Evolutionary conservation across 2,113 vertebrate species (phyloP), one percentile per base, ranked within the genome.

Genomic region (Artemisiospiza belli): DNA sequence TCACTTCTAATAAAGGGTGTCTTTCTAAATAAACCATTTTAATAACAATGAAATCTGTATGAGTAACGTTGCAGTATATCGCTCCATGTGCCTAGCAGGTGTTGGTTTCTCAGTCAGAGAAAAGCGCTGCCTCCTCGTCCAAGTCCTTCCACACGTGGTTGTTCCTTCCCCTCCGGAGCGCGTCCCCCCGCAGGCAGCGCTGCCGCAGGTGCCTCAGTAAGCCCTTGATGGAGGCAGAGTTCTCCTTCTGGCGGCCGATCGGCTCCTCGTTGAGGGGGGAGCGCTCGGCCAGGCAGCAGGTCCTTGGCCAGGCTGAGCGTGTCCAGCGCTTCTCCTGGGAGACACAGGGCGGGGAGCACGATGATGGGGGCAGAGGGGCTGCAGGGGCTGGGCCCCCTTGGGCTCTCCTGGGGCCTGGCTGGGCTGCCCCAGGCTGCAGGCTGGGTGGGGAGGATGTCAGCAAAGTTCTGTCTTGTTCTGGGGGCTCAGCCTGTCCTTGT

Each of bases 191-290:
- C 58, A 41, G 86, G 86, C 43, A 79, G 76, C 51, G 67, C 0
- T 11, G 59, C 7, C 25, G 76, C 85, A 80, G 76, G 35, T 51
- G 51, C 58, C 86, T 31, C 86, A 80, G 51, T 67, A 43, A 27
- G 76, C 43, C 49, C 67, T 0, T 3, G 58, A 43, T 6, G 66
- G 66, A 57, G 49, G 35, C 58, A 5, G 75, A 17, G 35, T 10
- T 55, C 17, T 57, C n/a, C 75, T 55, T 6, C 19, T 35, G 66
- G 41, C 1, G 15, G 24, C 55, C 37, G 10, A n/a, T 16, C 8
- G 0, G 12, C 57, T 72, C 41, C 9, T 10, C 43, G 2, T 0
- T 3, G 66, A 41, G 41, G 0, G 20, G 16, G 20, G 15, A 54
- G 64, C 64, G 1, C 3, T 19, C 55, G 5, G 19, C 39, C 74